Base-by-base conservation (phyloP, 1,140 invertebrate species). In the Chironomus striatipennis region DNA sequence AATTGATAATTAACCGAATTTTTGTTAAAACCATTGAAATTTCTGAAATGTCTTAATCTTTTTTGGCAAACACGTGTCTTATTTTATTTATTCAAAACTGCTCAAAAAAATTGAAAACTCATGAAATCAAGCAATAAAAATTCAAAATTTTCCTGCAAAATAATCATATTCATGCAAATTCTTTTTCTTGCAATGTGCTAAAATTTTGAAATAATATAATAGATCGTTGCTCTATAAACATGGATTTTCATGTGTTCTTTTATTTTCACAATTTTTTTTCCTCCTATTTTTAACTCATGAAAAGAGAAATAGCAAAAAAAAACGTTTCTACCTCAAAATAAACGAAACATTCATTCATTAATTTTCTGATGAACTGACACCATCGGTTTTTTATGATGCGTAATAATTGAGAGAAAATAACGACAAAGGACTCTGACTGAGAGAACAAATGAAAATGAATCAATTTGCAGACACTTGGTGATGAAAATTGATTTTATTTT, bases 171-270 rank as follows among this genome's bases (percentile, higher is more conserved):
- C 47, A 57, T n/a, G 47, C 47, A 57, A 57, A 1, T 57, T 5
- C 12, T 57, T 57, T 57, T 12, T 57, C 12, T 57, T 34, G 24
- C 24, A 34, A n/a, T 57, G 47, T 57, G 47, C n/a, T 57, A 15
- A 57, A 57, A 57, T 57, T 57, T 57, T 34, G 1, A 57, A n/a
- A 12, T 57, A 12, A 57, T 12, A 57, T 57, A 57, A 57, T 57
- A 57, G 47, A 57, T 57, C 47, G 47, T 57, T 57, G 47, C n/a
- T 57, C 47, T 57, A 57, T 57, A 57, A 57, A 57, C 47, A 57
- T n/a, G 47, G n/a, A 57, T n/a, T 34, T 34, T 34, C 24, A 34
- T 34, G 24, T 34, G 24, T 34, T 34, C 24, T 34, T 34, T 34
- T 34, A 34, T 34, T 34, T 34, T 34, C 24, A 57, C n/a, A 57